A percentile compares a stretch with the other conserved stretches of the same genome.
Evolutionary conservation across 1,140 invertebrate genomes (phyloP).

Genomic region (Micrasema minimum): DNA sequence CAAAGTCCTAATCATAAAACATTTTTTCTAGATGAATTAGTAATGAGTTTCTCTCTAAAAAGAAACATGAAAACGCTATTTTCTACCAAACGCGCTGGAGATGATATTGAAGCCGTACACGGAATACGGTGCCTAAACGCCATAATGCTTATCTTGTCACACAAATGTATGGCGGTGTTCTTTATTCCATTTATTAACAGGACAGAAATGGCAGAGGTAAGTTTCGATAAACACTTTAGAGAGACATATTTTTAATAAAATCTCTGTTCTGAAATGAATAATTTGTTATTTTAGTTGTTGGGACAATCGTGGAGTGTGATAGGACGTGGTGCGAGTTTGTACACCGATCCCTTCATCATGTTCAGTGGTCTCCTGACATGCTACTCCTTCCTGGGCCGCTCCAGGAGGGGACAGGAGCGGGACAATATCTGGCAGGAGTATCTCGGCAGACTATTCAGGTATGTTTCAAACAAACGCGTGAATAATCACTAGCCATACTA

Average conservation of each 20-base stretch:
- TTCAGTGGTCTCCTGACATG: constrained; percentile 73
- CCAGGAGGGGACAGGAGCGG: constrained; percentile 67
- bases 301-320: constrained; percentile 73
- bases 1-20: too few relatives aligned
- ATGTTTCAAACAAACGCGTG: too few relatives aligned
- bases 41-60: constrained; percentile 71
- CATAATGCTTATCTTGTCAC: constrained; percentile 70
- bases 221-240: background rate
- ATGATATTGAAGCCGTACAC: constrained; percentile 71
- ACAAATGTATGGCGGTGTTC: constrained; percentile 75
- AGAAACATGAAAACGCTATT: constrained; percentile 70
- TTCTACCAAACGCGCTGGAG: constrained; percentile 62
- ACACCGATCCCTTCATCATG: constrained; percentile 76
- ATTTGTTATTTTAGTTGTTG: constrained; percentile 60
- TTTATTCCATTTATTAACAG: constrained; percentile 73
- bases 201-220: constrained; percentile 72
- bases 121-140: constrained; percentile 73
- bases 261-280: background rate
- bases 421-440: constrained; percentile 72
- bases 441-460: constrained; percentile 70
- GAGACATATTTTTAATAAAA: too few relatives aligned
- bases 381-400: constrained; percentile 69
- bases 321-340: constrained; percentile 72
- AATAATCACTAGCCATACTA: too few relatives aligned
- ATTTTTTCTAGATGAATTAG: constrained; percentile 60